A percentile compares a stretch with the other conserved stretches of the same genome.
phyloP scores from a whole-genome alignment of 2,888 invertebrate genomes.

The Cremastinae sp. region DNA sequence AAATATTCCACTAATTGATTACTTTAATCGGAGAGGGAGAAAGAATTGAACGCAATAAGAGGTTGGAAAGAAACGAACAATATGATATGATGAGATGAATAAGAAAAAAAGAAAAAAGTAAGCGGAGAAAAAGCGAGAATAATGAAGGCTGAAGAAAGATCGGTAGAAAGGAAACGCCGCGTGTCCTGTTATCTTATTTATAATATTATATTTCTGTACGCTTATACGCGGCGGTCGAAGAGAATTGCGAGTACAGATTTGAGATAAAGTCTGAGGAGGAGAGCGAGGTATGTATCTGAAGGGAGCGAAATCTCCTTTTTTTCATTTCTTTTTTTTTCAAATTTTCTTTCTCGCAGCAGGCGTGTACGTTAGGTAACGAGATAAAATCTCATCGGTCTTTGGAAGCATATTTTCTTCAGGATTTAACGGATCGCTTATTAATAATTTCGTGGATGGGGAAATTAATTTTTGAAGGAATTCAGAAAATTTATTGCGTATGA shows the following conservation, averaged over 20 bases:
- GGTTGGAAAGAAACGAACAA: conserved; percentile 58
- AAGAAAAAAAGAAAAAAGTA: conserved; percentile 27
- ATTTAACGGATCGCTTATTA: conserved; percentile 9
- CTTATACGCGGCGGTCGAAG: conserved; percentile 36
- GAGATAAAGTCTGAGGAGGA: conserved; percentile 61
- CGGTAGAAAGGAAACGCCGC: conserved; percentile 45
- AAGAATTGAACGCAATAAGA: conserved; percentile 53
- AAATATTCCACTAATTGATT: no score
- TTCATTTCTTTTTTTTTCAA: neutral
- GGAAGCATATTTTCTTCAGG: conserved; percentile 23
- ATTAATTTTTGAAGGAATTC: neutral
- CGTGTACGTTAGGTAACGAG: conserved; percentile 67
- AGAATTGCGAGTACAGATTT: conserved; percentile 64
- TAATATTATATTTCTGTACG: neutral
- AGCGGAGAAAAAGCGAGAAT: neutral
- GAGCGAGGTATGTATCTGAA: conserved; percentile 52
- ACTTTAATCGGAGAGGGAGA: neutral
- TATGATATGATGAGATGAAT: conserved; percentile 46
- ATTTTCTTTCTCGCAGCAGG: conserved; percentile 58
- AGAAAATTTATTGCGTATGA: no score
- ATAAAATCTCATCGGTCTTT: conserved; percentile 68
- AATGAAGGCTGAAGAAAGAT: conserved; percentile 43
- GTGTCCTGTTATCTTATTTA: conserved; percentile 34
- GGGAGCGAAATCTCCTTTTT: conserved; percentile 32
- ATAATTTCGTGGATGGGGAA: conserved; percentile 12